Conservation (phyloP, 2,113 vertebrate species). For the Ramphastos sulfuratus region DNA sequence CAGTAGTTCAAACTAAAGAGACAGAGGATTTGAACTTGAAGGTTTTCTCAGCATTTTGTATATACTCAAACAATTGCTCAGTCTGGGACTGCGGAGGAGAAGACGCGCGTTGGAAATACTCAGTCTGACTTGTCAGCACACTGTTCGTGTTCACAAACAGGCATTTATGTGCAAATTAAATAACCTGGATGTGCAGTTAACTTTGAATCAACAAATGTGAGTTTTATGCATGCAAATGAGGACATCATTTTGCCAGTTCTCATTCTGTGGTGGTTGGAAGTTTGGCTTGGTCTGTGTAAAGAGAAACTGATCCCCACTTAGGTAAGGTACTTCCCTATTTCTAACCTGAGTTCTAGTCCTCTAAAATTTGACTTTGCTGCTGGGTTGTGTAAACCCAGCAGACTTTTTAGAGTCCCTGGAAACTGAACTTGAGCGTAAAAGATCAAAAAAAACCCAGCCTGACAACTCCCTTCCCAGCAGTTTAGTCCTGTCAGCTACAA, state of each 20-base stretch:
- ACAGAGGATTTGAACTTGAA: slow-evolving; percentile 24
- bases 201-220: slow-evolving; percentile 24
- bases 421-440: slow-evolving; percentile 39
- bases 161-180: not conserved
- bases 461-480: slow-evolving; percentile 2
- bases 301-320: slow-evolving; percentile 16
- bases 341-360: slow-evolving; percentile 18
- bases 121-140: not conserved
- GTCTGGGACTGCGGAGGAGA: slow-evolving; percentile 24
- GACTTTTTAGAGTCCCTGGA: not conserved
- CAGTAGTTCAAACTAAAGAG: slow-evolving; percentile 25
- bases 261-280: slow-evolving; percentile 50
- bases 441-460: not conserved
- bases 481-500: not conserved
- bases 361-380: not conserved
- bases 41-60: slow-evolving; percentile 58
- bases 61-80: slow-evolving; percentile 21
- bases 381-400: not conserved
- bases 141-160: not conserved
- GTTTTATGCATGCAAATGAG: slow-evolving; percentile 51
- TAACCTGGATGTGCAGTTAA: slow-evolving; percentile 35
- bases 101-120: not conserved
- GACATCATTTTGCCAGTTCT: slow-evolving; percentile 30
- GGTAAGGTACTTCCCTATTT: slow-evolving; percentile 19
- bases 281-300: slow-evolving; percentile 49